Evolutionary conservation across 2,888 invertebrate genomes (phyloP).

Genomic region (Exocentrus adspersus): DNA sequence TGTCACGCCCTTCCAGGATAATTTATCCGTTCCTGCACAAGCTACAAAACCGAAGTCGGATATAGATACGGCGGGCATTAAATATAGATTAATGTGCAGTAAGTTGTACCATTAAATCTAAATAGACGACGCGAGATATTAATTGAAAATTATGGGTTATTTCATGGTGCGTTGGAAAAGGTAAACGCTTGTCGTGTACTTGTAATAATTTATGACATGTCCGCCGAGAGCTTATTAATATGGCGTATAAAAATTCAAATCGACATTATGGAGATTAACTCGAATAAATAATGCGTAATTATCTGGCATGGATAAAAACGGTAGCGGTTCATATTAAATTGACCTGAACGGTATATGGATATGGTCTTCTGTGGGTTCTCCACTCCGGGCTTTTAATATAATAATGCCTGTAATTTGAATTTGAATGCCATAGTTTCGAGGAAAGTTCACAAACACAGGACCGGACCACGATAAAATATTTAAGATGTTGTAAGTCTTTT

Average conservation of each 20-base stretch:
- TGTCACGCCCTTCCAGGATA: not conserved
- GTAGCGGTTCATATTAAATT: conserved; percentile 45
- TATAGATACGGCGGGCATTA: conserved; percentile 15
- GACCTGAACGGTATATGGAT: conserved; percentile 40
- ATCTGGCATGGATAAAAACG: conserved; percentile 41
- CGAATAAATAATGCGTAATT: conserved; percentile 46
- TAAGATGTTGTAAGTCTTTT: too few relatives aligned
- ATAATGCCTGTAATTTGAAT: conserved; percentile 39
- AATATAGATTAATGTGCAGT: conserved; percentile 23
- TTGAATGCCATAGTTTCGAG: conserved; percentile 40
- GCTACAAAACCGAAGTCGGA: conserved; percentile 16
- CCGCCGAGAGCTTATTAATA: conserved; percentile 37
- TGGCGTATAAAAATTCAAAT: conserved; percentile 46
- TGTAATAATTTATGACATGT: conserved; percentile 43
- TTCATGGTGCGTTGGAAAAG: conserved; percentile 52
- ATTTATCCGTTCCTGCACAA: conserved; percentile 9
- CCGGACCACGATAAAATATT: not conserved
- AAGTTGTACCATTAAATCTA: conserved; percentile 47
- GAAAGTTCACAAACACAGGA: conserved; percentile 22
- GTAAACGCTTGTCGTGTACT: conserved; percentile 38
- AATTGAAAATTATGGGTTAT: conserved; percentile 54
- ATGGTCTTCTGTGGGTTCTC: conserved; percentile 3
- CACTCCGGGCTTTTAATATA: conserved; percentile 24
- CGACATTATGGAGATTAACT: conserved; percentile 45
- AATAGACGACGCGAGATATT: conserved; percentile 50